These are phyloP conservation scores for Mola mola DNA, from an alignment of 2,113 vertebrate species.

Conservation along the genomic window DNA sequence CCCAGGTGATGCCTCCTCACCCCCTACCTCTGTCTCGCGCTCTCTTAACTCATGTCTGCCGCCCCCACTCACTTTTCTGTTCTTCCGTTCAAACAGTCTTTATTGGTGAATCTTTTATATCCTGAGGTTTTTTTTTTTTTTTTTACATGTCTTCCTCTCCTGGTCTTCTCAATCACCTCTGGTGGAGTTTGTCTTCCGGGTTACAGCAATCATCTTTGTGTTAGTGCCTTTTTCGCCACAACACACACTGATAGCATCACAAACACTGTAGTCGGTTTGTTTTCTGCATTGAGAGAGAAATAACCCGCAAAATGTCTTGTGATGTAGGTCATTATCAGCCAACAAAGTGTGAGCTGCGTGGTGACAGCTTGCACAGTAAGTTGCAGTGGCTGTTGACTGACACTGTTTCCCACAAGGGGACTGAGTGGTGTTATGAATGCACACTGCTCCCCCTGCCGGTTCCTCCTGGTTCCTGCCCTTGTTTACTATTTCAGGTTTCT, in stretches of 20 bases:
- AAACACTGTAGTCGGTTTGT: too few relatives aligned
- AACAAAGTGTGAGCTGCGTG: slow-evolving; percentile 18
- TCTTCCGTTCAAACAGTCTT: slow-evolving; percentile 39
- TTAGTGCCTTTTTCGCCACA: too few relatives aligned
- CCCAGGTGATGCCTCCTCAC: slow-evolving; percentile 30
- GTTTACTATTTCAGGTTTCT: slow-evolving; percentile 43
- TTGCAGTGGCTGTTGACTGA: slow-evolving; percentile 24
- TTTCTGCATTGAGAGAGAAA: neutral
- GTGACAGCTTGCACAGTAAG: slow-evolving; percentile 25
- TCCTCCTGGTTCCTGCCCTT: slow-evolving; percentile 35
- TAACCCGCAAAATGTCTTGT: slow-evolving; percentile 1
- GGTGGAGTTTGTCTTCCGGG: neutral
- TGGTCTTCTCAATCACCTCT: slow-evolving; percentile 14
- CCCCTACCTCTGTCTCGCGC: neutral
- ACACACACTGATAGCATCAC: too few relatives aligned
- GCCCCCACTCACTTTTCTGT: slow-evolving; percentile 3
- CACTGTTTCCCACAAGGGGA: slow-evolving; percentile 20
- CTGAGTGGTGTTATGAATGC: slow-evolving; percentile 5
- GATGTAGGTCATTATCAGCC: slow-evolving; percentile 28
- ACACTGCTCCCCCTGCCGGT: slow-evolving; percentile 68
- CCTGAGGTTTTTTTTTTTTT: slow-evolving; percentile 51
- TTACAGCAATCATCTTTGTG: neutral
- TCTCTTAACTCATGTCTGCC: neutral
- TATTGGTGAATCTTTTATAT: slow-evolving; percentile 74
- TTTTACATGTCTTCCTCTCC: slow-evolving; percentile 57